Conservation (phyloP, 2,888 invertebrate species). For the Apodemia zela region DNA sequence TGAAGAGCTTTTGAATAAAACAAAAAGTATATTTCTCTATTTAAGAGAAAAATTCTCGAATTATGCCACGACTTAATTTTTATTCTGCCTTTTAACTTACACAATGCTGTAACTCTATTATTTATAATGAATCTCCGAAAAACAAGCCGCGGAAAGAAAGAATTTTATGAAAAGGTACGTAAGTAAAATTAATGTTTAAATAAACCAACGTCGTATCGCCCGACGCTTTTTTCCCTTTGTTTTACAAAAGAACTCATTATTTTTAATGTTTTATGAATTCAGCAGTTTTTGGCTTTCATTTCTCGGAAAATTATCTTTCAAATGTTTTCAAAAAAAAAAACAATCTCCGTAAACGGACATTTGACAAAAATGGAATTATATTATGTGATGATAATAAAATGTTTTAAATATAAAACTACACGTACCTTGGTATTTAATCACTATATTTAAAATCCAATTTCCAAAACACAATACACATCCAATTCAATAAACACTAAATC, state of each 20-base stretch:
- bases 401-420: neutral
- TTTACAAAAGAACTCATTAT: constrained; percentile 12
- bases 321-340: too few species aligned
- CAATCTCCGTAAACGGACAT: neutral
- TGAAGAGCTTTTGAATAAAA: too few species aligned
- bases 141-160: neutral
- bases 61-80: neutral
- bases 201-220: constrained; percentile 4
- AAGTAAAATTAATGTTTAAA: constrained; percentile 12
- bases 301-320: neutral
- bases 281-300: neutral
- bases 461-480: constrained; percentile 27
- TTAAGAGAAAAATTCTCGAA: too few species aligned
- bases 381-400: too few species aligned
- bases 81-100: neutral
- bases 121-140: constrained; percentile 5
- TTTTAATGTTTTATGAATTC: constrained; percentile 16
- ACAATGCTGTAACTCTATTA: constrained; percentile 3
- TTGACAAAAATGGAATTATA: neutral
- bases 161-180: constrained; percentile 7
- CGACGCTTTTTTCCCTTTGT: constrained; percentile 11
- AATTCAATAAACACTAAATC: constrained; percentile 21
- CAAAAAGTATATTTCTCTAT: too few species aligned
- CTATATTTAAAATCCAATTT: constrained; percentile 11
- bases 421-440: constrained; percentile 10